Percentiles rank a stretch among this genome's conserved stretches.
phyloP scores from a whole-genome alignment of 2,113 vertebrate genomes.

The Gadus chalcogrammus region DNA sequence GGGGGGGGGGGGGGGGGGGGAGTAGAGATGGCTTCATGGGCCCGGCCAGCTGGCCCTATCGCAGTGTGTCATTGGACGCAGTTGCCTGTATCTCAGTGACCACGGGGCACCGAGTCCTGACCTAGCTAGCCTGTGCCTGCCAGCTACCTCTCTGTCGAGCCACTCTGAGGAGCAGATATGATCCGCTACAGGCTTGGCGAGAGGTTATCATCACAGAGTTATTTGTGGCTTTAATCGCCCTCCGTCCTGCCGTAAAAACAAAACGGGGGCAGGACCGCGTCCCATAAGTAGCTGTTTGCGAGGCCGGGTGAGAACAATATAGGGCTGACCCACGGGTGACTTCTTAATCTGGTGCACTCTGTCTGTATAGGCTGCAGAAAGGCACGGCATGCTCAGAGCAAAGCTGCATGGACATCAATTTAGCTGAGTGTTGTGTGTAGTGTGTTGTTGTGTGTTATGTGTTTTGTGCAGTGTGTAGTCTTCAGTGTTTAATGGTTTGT shows the following conservation, averaged over 20 bases:
- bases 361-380: conserved; percentile 21
- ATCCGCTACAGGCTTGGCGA: conserved; percentile 31
- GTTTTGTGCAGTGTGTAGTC: not conserved
- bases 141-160: conserved; percentile 30
- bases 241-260: conserved; percentile 20
- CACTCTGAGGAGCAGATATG: conserved; percentile 24
- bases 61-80: conserved; percentile 25
- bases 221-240: conserved; percentile 57
- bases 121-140: conserved; percentile 37
- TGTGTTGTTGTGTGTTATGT: too few species aligned
- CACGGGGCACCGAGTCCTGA: conserved; percentile 31
- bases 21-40: too few species aligned
- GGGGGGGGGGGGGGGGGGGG: too few species aligned
- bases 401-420: conserved; percentile 7
- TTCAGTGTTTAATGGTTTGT: too few species aligned
- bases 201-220: conserved; percentile 36
- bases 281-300: conserved; percentile 46
- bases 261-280: conserved; percentile 25
- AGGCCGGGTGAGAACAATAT: conserved; percentile 29
- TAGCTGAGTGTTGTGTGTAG: not conserved
- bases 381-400: conserved; percentile 27
- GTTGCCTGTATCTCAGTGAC: conserved; percentile 23
- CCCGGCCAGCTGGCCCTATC: conserved; percentile 46
- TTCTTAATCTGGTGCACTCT: conserved; percentile 19
- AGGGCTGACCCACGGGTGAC: conserved; percentile 36